Evolutionary conservation across 2,888 invertebrate genomes (phyloP).

Genomic region (Hesperia comma): DNA sequence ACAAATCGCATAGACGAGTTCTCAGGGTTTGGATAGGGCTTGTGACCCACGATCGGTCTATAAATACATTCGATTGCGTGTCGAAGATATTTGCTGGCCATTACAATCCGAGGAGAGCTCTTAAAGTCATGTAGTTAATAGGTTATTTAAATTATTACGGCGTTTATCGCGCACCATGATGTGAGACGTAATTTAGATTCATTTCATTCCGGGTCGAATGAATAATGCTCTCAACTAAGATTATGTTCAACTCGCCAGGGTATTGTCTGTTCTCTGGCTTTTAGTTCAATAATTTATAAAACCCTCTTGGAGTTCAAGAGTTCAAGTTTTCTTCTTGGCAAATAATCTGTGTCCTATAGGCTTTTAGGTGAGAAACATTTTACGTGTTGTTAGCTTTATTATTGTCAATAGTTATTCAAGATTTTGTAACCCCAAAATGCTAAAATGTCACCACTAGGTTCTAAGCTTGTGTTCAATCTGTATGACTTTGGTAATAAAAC

Average conservation of each 20-base stretch:
- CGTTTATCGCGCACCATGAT: conserved; percentile 18
- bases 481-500: too few relatives aligned
- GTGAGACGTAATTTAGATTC: conserved; percentile 7
- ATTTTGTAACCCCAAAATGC: too few relatives aligned
- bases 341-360: too few relatives aligned
- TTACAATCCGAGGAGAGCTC: conserved; percentile 19
- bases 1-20: conserved; percentile 8
- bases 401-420: too few relatives aligned
- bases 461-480: too few relatives aligned
- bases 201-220: conserved; percentile 9
- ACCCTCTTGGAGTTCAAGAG: too few relatives aligned
- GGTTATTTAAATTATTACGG: conserved; percentile 27
- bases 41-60: conserved; percentile 5
- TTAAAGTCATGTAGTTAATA: conserved; percentile 26
- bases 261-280: not conserved
- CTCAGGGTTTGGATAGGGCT: conserved; percentile 9
- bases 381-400: too few relatives aligned
- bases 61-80: conserved; percentile 30
- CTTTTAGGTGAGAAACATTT: too few relatives aligned
- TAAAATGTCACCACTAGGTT: too few relatives aligned
- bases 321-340: too few relatives aligned
- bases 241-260: not conserved
- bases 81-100: conserved; percentile 31
- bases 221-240: conserved; percentile 12
- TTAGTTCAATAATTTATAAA: not conserved